phyloP scores from a whole-genome alignment of 2,888 invertebrate genomes.

The Osedax fenrisi region DNA sequence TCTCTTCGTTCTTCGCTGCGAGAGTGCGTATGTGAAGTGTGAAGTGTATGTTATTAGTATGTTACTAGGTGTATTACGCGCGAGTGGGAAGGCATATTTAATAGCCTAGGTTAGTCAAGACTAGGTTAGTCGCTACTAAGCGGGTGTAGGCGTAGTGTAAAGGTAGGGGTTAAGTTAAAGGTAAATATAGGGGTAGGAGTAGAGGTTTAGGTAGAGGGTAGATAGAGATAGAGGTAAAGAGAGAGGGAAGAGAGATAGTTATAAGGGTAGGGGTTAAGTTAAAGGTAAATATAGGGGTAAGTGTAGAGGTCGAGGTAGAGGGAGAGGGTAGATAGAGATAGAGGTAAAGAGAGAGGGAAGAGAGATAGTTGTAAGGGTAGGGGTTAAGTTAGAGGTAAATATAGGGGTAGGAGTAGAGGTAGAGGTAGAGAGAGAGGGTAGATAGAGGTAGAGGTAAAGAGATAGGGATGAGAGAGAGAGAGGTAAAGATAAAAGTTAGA shows the following conservation, averaged over 20 bases:
- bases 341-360: background rate
- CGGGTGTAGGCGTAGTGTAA: too few relatives aligned
- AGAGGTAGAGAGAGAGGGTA: background rate
- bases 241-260: background rate
- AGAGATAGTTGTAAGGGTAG: background rate
- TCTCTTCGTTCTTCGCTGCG: too few relatives aligned
- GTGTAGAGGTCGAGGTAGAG: background rate
- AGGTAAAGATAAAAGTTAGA: background rate
- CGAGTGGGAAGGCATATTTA: too few relatives aligned
- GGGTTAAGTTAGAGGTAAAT: background rate
- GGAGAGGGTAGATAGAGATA: background rate
- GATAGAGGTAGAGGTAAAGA: background rate
- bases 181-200: background rate
- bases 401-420: background rate
- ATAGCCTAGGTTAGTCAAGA: too few relatives aligned
- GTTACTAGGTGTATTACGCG: too few relatives aligned
- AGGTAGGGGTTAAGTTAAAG: too few relatives aligned
- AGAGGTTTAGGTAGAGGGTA: background rate
- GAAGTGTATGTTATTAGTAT: too few relatives aligned
- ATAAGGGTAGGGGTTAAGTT: background rate
- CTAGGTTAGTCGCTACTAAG: too few relatives aligned
- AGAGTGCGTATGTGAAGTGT: too few relatives aligned
- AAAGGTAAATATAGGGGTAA: background rate
- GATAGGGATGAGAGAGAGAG: background rate
- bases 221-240: background rate